Evolutionary conservation across 2,113 vertebrate species (phyloP), one percentile per base, ranked within the genome.

Genomic region (Chaenocephalus aceratus): DNA sequence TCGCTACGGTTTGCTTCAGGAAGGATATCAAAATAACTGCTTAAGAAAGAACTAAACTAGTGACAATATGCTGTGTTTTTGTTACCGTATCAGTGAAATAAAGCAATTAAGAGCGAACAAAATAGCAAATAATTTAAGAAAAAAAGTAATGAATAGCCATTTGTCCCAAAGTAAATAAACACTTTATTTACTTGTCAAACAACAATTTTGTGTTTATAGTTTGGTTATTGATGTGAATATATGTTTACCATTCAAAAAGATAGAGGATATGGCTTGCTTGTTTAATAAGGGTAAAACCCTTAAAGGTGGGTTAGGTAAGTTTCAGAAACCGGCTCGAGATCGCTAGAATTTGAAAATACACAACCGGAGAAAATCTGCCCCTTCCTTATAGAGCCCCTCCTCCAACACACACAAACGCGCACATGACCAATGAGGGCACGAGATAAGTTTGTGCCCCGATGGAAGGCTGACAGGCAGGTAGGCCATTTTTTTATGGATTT

Each of bases 161-260:
- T 51, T 14, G 18, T 49, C 61, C 5, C 10, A 3, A n/a, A 49
- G 49, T n/a, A 11, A 46, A 30, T 16, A 44, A 34, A 10, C 7
- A 10, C 36, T 6, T 41, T 41, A 7, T 41, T 41, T 41, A 7
- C 36, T 8, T 6, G 36, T 51, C 14, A 30, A 49, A 36, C 16
- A 60, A 10, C n/a, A 16, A 30, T 11, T 13, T 60, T 5, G 54
- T 26, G 46, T 67, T 53, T 46, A 36, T 14, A 46, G 23, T n/a
- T n/a, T n/a, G 16, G 12, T 10, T 49, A 6, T 49, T 30, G 10
- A 30, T 75, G n/a, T 60, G n/a, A 64, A 54, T 77, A 57, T 54
- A 45, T 8, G 8, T 79, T 66, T 52, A 66, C 45, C 9, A 52
- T 72, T 65, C n/a, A 70, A 51, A 41, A 44, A 21, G 12, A 60